These are phyloP conservation scores for Stenodema calcarata DNA, from an alignment of 2,888 invertebrate species.

Conservation along the genomic window DNA sequence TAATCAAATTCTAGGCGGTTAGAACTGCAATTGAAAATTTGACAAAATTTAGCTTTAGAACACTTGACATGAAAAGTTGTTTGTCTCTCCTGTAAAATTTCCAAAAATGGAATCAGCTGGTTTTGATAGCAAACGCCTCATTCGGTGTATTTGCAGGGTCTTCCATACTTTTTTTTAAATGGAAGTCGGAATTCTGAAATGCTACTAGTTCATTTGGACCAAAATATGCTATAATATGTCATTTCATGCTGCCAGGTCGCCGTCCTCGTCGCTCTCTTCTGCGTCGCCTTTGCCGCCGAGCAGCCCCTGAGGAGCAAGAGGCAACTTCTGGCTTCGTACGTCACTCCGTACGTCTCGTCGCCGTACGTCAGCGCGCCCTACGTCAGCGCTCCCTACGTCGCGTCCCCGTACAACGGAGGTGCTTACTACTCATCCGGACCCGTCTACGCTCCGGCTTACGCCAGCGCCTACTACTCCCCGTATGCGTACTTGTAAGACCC, in stretches of 20 bases:
- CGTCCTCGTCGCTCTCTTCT: slow-evolving; percentile 9
- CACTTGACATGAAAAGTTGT: too few relatives aligned
- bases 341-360: background rate
- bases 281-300: slow-evolving; percentile 36
- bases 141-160: too few relatives aligned
- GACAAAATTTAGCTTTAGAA: too few relatives aligned
- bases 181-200: too few relatives aligned
- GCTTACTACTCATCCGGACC: slow-evolving; percentile 32
- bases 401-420: slow-evolving; percentile 39
- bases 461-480: slow-evolving; percentile 27
- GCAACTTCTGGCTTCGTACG: background rate
- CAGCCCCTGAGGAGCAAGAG: slow-evolving; percentile 31
- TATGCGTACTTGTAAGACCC: slow-evolving; percentile 39
- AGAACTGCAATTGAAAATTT: too few relatives aligned
- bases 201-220: too few relatives aligned
- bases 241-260: background rate
- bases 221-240: background rate
- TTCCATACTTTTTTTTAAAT: too few relatives aligned
- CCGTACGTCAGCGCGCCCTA: slow-evolving; percentile 7
- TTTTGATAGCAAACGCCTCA: too few relatives aligned
- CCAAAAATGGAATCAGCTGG: too few relatives aligned
- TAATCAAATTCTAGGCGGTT: too few relatives aligned
- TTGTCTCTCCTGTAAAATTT: too few relatives aligned
- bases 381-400: slow-evolving; percentile 25
- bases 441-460: slow-evolving; percentile 39